These are phyloP conservation scores for Myzus persicae DNA, from an alignment of 1,140 invertebrate species.

Conservation along the genomic window DNA sequence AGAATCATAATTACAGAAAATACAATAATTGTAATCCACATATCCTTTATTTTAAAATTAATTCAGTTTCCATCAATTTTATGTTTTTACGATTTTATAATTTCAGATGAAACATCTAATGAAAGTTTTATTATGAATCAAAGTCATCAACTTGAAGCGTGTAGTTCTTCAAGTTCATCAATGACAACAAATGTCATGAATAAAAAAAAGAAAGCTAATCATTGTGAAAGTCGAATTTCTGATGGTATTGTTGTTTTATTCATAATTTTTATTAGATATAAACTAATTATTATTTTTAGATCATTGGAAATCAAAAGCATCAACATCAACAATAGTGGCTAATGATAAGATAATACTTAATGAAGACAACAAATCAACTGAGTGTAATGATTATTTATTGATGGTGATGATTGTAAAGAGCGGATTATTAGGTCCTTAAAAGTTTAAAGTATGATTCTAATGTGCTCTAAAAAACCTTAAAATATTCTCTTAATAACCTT, in stretches of 20 bases:
- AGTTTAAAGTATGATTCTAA: too few species aligned
- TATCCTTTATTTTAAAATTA: background rate
- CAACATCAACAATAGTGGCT: background rate
- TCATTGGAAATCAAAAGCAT: background rate
- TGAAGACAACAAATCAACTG: background rate
- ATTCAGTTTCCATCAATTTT: background rate
- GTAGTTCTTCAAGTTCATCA: background rate
- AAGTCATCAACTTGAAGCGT: background rate
- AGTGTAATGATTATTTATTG: background rate
- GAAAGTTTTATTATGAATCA: background rate
- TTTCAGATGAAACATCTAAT: background rate
- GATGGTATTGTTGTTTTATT: background rate
- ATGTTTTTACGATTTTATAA: background rate
- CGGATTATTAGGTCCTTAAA: too few species aligned
- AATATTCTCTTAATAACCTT: too few species aligned
- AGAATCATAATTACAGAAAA: too few species aligned
- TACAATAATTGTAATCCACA: too few species aligned
- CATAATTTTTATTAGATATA: background rate
- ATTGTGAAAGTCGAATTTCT: background rate
- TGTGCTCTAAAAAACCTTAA: too few species aligned
- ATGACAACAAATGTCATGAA: background rate
- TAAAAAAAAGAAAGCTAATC: background rate
- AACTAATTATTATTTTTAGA: background rate
- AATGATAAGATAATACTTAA: background rate
- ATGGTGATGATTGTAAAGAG: too few species aligned